Evolutionary conservation across 2,797 vertebrate species (phyloP), one percentile per base, ranked within the genome.

Genomic region (Sciaenops ocellatus): DNA sequence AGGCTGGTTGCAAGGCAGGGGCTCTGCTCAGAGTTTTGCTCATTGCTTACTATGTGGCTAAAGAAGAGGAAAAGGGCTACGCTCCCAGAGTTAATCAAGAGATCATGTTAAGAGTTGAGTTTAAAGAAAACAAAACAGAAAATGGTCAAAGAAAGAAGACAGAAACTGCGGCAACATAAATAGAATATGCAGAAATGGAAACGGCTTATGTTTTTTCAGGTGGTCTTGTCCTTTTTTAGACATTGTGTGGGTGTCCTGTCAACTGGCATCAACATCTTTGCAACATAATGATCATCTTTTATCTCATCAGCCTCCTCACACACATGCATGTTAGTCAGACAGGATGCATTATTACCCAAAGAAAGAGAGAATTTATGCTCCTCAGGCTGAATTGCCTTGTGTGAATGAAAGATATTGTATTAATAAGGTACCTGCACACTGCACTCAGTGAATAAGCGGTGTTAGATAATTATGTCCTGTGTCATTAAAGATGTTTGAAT

Each of bases 201-300:
- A 76, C 61, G 61, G 69, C 63, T 69, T 6, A 10, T 3, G 18
- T 28, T 16, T 73, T 69, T 74, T 73, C 54, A 20, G 44, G 52
- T 66, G 63, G 47, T 76, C 57, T 69, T 34, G 46, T 75, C 55
- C 85, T 78, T 73, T 76, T 69, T 76, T 69, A 55, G 83, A 82
- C 2, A 5, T 15, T 59, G 74, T 70, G 84, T 83, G 86, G 72
- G 71, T 64, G 74, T 76, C 60, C 60, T 81, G 76, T 90, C 79
- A 61, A 26, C 57, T 42, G 60, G 13, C 57, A 69, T 82, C 48
- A 65, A 63, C 46, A 60, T 66, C 73, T 71, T 52, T 51, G 20
- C 67, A 54, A 65, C 64, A 77, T 75, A 66, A 71, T 74, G 42
- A 76, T 76, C 47, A 71, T 70, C 55, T 73, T 84, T 80, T 59